Evolutionary conservation across 2,113 vertebrate species (phyloP), one percentile per base, ranked within the genome.

Genomic region (Protobothrops flavoviridis): DNA sequence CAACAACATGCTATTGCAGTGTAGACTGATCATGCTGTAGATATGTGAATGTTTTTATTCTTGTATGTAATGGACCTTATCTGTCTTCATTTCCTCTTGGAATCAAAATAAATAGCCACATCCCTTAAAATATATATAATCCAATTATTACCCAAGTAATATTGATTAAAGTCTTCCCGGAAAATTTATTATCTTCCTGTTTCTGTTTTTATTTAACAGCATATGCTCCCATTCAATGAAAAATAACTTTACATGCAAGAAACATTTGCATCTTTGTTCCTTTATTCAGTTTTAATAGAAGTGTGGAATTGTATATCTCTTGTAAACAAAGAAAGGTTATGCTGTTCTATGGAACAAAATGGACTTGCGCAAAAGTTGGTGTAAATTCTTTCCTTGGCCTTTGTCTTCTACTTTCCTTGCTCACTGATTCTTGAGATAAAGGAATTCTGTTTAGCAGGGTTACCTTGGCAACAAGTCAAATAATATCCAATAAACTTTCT

Each of bases 401-500:
- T n/a, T 57, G 7, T 11, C 45, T 69, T 94, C 64, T 29, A 3
- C 53, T 91, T 43, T 93, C 52, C 64, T 93, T 93, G 69, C 53
- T 96, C 94, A 91, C 92, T 93, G 0, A 20, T 95, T 96, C 93
- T 96, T 89, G 85, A 95, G 95, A 97, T 96, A 96, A 96, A 95
- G 96, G 93, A 89, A 95, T 96, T 95, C 94, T 96, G 92, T 96
- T 97, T 94, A 93, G 94, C 93, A 89, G 94, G 90, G 95, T 96
- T 94, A 94, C 96, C 94, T 95, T 96, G 94, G 95, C 95, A 96
- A 96, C 94, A 94, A 94, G 94, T 64, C 90, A 94, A 94, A 97
- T 94, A 93, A 94, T 57, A 95, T 95, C 94, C 95, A 95, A 87
- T 94, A 55, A 94, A 93, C 89, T 90, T 59, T 94, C 95, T 93